phyloP scores from a whole-genome alignment of 2,113 vertebrate genomes.

The Forbesichthys agassizii region DNA sequence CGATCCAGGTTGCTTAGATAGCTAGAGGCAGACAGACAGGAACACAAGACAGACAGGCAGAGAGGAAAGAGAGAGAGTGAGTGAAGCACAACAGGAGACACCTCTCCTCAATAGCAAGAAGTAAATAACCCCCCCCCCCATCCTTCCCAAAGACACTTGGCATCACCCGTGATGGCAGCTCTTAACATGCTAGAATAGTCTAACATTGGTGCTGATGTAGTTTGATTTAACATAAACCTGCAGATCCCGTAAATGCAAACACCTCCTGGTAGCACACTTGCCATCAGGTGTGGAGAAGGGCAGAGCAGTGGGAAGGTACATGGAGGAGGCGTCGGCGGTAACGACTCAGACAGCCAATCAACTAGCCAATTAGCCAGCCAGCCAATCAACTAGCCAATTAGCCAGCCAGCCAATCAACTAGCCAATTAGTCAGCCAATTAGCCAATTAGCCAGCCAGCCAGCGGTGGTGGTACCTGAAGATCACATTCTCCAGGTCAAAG shows the following conservation, averaged over 20 bases:
- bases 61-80: slow-evolving; percentile 47
- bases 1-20: slow-evolving; percentile 97
- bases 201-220: not conserved
- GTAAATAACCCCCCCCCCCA: not conserved
- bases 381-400: not conserved
- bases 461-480: slow-evolving; percentile 85
- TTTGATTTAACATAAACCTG: no score
- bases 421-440: not conserved
- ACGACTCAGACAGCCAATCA: slow-evolving; percentile 31
- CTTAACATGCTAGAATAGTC: slow-evolving; percentile 1
- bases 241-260: no score
- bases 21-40: slow-evolving; percentile 74
- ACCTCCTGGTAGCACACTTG: slow-evolving; percentile 27
- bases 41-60: slow-evolving; percentile 35
- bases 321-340: slow-evolving; percentile 32
- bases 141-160: slow-evolving; percentile 40
- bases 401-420: no score
- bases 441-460: not conserved
- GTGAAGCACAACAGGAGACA: slow-evolving; percentile 69
- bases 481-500: slow-evolving; percentile 93
- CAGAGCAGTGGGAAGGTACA: slow-evolving; percentile 37
- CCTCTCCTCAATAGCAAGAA: slow-evolving; percentile 29
- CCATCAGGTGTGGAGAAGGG: slow-evolving; percentile 55
- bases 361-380: slow-evolving; percentile 18
- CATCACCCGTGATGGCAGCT: slow-evolving; percentile 53